A percentile compares a stretch with the other conserved stretches of the same genome.
Conservation (phyloP, 2,888 invertebrate genomes). For the Drosophila nr. medialis region DNA sequence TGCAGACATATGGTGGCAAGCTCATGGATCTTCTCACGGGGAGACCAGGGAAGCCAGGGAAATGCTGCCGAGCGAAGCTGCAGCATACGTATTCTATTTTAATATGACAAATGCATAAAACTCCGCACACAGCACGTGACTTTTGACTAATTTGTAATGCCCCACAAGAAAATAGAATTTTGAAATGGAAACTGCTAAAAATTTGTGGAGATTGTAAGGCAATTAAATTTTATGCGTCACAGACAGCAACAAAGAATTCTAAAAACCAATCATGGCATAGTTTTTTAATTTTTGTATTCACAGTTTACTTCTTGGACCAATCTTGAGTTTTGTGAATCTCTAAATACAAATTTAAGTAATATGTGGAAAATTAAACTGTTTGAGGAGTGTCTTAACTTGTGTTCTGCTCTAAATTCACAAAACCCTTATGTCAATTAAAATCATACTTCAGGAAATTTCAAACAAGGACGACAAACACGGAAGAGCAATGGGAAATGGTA, state of each 20-base stretch:
- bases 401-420: not conserved
- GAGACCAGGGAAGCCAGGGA: not conserved
- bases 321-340: not conserved
- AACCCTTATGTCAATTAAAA: not conserved
- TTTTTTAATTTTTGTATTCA: not conserved
- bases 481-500: slow-evolving; percentile 14
- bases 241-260: not conserved
- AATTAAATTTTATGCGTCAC: not conserved
- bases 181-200: not conserved
- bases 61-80: slow-evolving; percentile 1
- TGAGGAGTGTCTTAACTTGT: not conserved
- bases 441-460: not conserved
- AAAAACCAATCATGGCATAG: not conserved
- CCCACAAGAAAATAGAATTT: not conserved
- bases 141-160: slow-evolving; percentile 39
- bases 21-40: slow-evolving; percentile 22
- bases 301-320: not conserved
- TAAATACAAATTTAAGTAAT: not conserved
- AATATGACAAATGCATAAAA: slow-evolving; percentile 54
- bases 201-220: not conserved
- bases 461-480: not conserved
- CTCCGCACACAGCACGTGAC: slow-evolving; percentile 65
- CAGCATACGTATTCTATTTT: slow-evolving; percentile 51
- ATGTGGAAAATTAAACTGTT: not conserved
- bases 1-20: slow-evolving; percentile 38